These are phyloP conservation scores for Oscheius myriophilus DNA, from an alignment of 2,888 invertebrate genomes.

Conservation along the genomic window DNA sequence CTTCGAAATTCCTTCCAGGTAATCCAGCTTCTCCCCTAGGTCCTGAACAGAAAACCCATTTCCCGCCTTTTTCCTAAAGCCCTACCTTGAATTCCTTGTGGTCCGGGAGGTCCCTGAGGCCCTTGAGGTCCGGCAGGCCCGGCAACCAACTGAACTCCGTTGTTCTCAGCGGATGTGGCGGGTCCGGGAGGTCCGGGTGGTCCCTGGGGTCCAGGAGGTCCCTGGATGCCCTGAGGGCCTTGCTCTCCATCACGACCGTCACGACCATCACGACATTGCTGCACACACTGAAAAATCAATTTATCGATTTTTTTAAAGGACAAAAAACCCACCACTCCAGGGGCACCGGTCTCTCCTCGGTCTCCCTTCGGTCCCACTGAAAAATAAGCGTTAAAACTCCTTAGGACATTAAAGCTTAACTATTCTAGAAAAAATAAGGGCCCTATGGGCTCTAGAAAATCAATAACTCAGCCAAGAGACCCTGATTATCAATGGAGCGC, in stretches of 20 bases:
- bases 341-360: conserved; percentile 53
- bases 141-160: conserved; percentile 8
- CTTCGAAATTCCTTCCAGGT: conserved; percentile 47
- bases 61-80: not conserved
- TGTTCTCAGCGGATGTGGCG: conserved; percentile 20
- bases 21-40: conserved; percentile 39
- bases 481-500: conserved; percentile 8
- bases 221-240: conserved; percentile 54
- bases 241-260: conserved; percentile 52
- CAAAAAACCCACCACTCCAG: conserved; percentile 51
- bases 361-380: conserved; percentile 22
- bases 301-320: not conserved
- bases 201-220: conserved; percentile 48
- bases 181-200: conserved; percentile 50
- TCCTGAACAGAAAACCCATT: not conserved
- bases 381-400: not conserved
- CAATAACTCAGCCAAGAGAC: not conserved
- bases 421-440: not conserved
- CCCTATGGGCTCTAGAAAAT: not conserved
- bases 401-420: not conserved
- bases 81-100: conserved; percentile 47
- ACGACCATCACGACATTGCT: conserved; percentile 49
- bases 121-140: conserved; percentile 46
- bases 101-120: conserved; percentile 45
- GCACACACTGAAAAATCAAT: conserved; percentile 37